phyloP scores from a whole-genome alignment of 2,888 invertebrate species.

The Lasioglossum calceatum region DNA sequence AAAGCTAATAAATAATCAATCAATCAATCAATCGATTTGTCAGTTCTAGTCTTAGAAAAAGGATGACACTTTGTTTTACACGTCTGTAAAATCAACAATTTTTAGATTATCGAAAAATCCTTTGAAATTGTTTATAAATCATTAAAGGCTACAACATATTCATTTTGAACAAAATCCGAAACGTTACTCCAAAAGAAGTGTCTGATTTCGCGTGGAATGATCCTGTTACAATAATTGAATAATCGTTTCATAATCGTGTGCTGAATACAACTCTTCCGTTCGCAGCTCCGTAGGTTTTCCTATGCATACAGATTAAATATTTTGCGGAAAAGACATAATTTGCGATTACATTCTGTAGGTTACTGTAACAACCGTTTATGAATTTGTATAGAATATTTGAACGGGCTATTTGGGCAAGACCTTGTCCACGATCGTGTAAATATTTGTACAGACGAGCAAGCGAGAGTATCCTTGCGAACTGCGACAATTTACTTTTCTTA shows the following conservation, averaged over 20 bases:
- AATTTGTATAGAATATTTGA: not conserved
- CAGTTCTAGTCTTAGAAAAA: too few species aligned
- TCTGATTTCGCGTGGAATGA: too few species aligned
- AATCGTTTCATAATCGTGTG: not conserved
- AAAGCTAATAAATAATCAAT: too few species aligned
- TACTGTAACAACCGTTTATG: not conserved
- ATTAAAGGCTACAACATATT: too few species aligned
- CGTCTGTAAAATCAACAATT: too few species aligned
- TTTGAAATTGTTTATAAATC: too few species aligned
- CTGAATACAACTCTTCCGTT: not conserved
- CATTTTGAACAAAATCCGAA: too few species aligned
- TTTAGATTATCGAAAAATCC: too few species aligned
- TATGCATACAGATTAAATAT: not conserved
- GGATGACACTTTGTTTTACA: too few species aligned
- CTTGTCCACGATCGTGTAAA: not conserved
- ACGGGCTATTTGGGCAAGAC: not conserved
- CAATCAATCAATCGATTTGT: too few species aligned
- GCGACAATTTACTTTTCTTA: not conserved
- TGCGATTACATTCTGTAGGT: not conserved
- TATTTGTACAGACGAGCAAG: not conserved
- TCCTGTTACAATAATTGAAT: too few species aligned
- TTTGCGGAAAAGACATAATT: not conserved
- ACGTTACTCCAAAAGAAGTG: too few species aligned
- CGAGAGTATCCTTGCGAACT: not conserved
- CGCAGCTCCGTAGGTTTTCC: not conserved